phyloP scores from a whole-genome alignment of 2,113 vertebrate genomes.

The Eublepharis macularius region DNA sequence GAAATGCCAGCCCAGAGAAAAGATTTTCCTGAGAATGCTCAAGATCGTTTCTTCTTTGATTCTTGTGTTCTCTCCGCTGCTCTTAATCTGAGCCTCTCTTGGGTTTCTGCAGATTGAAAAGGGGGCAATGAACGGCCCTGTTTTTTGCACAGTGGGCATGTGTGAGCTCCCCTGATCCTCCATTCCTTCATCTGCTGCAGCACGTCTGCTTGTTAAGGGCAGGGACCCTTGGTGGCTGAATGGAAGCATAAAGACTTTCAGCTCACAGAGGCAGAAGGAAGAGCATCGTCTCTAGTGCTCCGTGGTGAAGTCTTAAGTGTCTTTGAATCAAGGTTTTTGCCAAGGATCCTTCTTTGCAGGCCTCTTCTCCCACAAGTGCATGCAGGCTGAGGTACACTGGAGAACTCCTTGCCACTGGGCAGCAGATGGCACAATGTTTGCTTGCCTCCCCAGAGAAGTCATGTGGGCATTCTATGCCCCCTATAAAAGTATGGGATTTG shows the following conservation, averaged over 20 bases:
- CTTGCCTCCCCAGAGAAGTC: too few species aligned
- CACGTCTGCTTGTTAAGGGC: too few species aligned
- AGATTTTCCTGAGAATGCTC: background rate
- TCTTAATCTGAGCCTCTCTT: background rate
- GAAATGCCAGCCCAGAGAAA: background rate
- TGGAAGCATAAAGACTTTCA: background rate
- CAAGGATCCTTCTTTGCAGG: background rate
- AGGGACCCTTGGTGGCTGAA: background rate
- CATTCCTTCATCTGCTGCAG: background rate
- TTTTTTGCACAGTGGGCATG: background rate
- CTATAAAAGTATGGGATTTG: too few species aligned
- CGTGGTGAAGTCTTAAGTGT: background rate
- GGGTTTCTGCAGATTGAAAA: conserved; percentile 13
- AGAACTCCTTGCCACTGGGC: too few species aligned
- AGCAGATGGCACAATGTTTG: too few species aligned
- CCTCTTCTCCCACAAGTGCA: too few species aligned
- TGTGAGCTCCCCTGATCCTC: background rate
- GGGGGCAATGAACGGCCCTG: conserved; percentile 1
- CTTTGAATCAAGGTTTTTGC: background rate
- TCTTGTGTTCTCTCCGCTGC: background rate
- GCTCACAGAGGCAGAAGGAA: background rate
- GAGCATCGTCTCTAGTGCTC: background rate
- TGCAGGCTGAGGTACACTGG: too few species aligned
- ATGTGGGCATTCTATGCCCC: too few species aligned
- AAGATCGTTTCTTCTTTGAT: conserved; percentile 26